These are phyloP conservation scores for Todus mexicanus DNA, from an alignment of 2,797 vertebrate genomes.

Conservation along the genomic window DNA sequence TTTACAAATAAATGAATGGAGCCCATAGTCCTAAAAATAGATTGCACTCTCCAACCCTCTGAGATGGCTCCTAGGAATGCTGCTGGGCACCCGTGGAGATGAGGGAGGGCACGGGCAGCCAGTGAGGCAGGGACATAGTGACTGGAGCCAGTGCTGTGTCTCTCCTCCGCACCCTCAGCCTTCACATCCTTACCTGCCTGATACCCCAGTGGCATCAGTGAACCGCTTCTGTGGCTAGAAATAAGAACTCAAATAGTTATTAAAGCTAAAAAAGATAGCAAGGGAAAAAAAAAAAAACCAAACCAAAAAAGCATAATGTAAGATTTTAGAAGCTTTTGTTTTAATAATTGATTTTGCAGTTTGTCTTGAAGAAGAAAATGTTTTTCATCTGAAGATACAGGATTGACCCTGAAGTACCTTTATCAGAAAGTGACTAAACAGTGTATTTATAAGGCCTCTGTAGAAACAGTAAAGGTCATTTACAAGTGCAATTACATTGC, in stretches of 20 bases:
- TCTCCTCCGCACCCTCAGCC: background rate
- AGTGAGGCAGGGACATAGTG: rapidly evolving
- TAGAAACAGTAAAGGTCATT: background rate
- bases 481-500: background rate
- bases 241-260: background rate
- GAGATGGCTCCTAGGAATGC: background rate
- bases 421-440: background rate
- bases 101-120: background rate
- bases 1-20: background rate
- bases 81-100: background rate
- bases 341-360: conserved; percentile 12
- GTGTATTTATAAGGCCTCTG: background rate
- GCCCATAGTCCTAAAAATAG: conserved; percentile 27
- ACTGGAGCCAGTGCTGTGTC: rapidly evolving
- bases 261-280: background rate
- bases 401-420: background rate
- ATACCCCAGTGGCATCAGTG: background rate
- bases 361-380: background rate
- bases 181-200: background rate
- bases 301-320: background rate
- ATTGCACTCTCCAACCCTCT: background rate
- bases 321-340: background rate
- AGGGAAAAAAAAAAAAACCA: background rate
- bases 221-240: background rate
- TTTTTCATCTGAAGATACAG: background rate